Evolutionary conservation across 2,888 invertebrate species (phyloP).

Genomic region (Eupithecia exiguata): DNA sequence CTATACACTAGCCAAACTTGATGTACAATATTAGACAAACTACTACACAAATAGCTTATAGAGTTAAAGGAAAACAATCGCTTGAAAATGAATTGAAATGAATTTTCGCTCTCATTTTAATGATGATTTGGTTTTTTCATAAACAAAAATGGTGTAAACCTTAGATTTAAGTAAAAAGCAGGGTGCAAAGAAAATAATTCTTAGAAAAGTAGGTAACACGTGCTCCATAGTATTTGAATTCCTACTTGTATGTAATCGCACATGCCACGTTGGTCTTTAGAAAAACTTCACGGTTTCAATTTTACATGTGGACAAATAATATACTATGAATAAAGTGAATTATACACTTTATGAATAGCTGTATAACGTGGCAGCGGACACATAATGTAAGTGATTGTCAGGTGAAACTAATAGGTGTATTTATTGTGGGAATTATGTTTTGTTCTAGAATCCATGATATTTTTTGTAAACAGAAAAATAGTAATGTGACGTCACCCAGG

Average conservation of each 20-base stretch:
- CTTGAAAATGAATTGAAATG: too few species aligned
- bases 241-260: neutral
- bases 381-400: neutral
- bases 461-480: neutral
- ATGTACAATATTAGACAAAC: too few species aligned
- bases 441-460: neutral
- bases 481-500: too few species aligned
- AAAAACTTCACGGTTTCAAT: constrained; percentile 1
- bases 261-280: neutral
- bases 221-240: neutral
- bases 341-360: constrained; percentile 2
- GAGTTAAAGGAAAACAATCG: too few species aligned
- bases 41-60: too few species aligned
- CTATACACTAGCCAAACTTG: too few species aligned
- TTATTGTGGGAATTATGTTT: neutral
- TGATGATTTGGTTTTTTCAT: too few species aligned
- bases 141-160: too few species aligned
- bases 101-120: too few species aligned
- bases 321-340: constrained; percentile 5
- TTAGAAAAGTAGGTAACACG: neutral
- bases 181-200: too few species aligned
- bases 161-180: too few species aligned
- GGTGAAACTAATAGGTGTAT: neutral
- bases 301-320: neutral
- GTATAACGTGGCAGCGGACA: neutral